Base-by-base conservation (phyloP, 1,140 invertebrate species). In the Dinothrombium tinctorium region DNA sequence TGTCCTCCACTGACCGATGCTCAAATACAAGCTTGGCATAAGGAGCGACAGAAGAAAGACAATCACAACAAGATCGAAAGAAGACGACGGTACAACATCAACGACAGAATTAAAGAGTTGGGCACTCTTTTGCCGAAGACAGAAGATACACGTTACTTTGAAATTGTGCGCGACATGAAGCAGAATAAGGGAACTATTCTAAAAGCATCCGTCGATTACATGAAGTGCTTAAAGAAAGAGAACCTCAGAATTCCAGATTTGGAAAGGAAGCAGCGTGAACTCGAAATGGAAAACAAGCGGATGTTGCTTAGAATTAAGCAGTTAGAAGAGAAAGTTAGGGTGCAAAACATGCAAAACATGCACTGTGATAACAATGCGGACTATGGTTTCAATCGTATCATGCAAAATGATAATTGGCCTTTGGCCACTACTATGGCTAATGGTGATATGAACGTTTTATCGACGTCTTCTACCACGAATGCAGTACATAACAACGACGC, bases 31-130 rank as follows among this genome's bases (percentile, higher is more conserved):
- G 54, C 54, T 3, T 44, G 56, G 38, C 51, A 73, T 14, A 90
- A 92, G 60, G 90, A 96, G 56, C 59, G 90, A 48, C 83, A 92
- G 61, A 94, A 95, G 60, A 96, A 96, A 59, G 90, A 96, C 59
- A 95, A 94, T 59, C 90, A 96, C 60, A 96, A 96, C 61, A 87
- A 92, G 80, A 95, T 96, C 66, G 90, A 96, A 65, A 70, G 89
- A 53, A 68, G 87, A 47, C 66, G 89, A 47, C 68, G 90, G 37
- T 95, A 90, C 59, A 95, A 96, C 58, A 96, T 96, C 51, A 96
- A 96, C 63, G 90, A 96, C 59, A 67, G 87, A 52, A 96, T 96
- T 53, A 95, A 95, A 59, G 89, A 95, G 57, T 63, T 96, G 2
- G 86, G 86, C 14, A 84, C 81, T 0, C 63, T 96, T 1, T 64